A percentile compares a stretch with the other conserved stretches of the same genome.
Evolutionary conservation across 2,113 vertebrate species (phyloP).

Genomic region (Chrysochloris asiatica): DNA sequence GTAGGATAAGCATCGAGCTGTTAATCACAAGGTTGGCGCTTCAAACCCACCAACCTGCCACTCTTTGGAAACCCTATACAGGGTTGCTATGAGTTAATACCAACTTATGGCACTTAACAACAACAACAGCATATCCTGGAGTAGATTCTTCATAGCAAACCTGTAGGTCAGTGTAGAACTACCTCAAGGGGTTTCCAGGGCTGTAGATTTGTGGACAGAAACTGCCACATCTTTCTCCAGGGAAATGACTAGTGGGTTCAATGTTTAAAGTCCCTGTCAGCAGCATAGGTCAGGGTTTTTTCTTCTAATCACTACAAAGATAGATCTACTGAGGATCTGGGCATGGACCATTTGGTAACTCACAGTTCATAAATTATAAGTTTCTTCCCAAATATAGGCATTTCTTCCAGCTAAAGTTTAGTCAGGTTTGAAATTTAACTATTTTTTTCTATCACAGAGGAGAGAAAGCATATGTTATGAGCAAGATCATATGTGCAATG

Average conservation of each 20-base stretch:
- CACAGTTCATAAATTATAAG: not conserved
- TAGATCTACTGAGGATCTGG: not conserved
- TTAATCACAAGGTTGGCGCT: too few species aligned
- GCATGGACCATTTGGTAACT: not conserved
- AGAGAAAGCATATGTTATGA: not conserved
- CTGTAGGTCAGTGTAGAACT: not conserved
- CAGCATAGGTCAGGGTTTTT: not conserved
- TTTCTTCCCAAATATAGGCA: not conserved
- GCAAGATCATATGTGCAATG: not conserved
- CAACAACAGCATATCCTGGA: not conserved
- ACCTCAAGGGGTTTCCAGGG: not conserved
- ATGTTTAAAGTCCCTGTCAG: not conserved
- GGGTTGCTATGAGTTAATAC: too few species aligned
- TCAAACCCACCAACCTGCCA: too few species aligned
- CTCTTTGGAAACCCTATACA: too few species aligned
- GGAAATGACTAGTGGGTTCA: not conserved
- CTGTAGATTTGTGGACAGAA: not conserved
- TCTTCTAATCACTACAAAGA: not conserved
- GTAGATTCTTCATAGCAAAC: too few species aligned
- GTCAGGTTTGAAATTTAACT: not conserved
- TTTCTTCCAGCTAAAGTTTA: not conserved
- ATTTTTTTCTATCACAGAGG: not conserved
- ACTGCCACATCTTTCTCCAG: not conserved
- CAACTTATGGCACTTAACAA: too few species aligned
- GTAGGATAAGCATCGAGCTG: too few species aligned